A percentile compares a stretch with the other conserved stretches of the same genome.
Conservation (phyloP, 2,797 vertebrate genomes). For the Gymnothorax reevesii region DNA sequence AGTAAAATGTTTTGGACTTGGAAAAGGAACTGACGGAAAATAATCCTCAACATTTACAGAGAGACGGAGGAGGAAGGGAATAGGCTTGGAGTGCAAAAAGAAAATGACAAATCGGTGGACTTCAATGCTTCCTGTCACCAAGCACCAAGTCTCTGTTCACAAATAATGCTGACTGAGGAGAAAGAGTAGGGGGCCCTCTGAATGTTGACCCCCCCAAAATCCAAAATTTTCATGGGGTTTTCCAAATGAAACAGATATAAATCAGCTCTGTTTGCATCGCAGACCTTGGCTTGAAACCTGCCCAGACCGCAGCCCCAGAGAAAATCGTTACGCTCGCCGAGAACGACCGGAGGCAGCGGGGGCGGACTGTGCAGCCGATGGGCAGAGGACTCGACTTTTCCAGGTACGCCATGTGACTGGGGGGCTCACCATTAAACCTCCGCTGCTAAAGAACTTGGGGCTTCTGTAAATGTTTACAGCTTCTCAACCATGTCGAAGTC, state of each 20-base stretch:
- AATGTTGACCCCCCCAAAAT: conserved; percentile 29
- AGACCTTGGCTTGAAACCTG: conserved; percentile 57
- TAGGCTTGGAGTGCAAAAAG: conserved; percentile 48
- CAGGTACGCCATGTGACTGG: not conserved
- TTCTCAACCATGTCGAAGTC: not conserved
- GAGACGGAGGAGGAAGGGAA: conserved; percentile 52
- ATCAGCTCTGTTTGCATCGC: conserved; percentile 71
- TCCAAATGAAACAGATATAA: conserved; percentile 74
- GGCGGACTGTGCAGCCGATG: not conserved
- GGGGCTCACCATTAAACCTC: not conserved
- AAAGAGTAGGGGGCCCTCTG: conserved; percentile 46
- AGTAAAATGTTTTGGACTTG: not conserved
- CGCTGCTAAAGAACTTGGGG: conserved; percentile 1
- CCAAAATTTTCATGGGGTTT: conserved; percentile 65
- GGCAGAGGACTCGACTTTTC: not conserved
- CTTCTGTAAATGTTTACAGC: conserved; percentile 15
- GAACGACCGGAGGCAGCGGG: conserved; percentile 11
- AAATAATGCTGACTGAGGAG: conserved; percentile 73
- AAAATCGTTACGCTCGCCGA: conserved; percentile 21
- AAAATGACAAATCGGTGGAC: conserved; percentile 55
- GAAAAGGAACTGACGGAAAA: conserved; percentile 8
- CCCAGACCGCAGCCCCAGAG: conserved; percentile 43
- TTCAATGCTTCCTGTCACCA: conserved; percentile 74
- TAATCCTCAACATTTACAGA: conserved; percentile 6
- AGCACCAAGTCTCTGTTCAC: conserved; percentile 66